These are phyloP conservation scores for Rhynchomys soricoides DNA, from an alignment of 2,113 vertebrate genomes.

Conservation along the genomic window DNA sequence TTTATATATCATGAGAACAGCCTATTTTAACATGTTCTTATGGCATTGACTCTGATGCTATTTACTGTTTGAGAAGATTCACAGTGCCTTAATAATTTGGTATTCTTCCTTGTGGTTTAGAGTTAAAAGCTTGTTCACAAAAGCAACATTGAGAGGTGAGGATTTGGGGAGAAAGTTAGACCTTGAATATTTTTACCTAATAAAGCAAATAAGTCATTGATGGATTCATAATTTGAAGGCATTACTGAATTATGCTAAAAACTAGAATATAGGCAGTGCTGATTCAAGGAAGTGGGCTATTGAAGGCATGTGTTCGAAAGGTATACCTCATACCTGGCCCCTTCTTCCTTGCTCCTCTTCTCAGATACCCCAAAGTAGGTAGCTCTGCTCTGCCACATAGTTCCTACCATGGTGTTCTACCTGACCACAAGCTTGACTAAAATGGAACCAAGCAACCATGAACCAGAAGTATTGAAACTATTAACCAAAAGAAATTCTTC, in stretches of 20 bases:
- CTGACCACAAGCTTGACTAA: background rate
- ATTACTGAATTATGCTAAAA: background rate
- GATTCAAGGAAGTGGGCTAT: background rate
- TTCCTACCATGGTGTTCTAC: background rate
- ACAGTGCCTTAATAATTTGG: background rate
- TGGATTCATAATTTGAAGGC: background rate
- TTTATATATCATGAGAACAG: background rate
- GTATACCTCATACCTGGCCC: too few relatives aligned
- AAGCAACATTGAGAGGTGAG: background rate
- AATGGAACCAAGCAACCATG: background rate
- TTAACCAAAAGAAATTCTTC: background rate
- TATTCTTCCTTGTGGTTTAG: background rate
- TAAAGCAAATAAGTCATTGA: background rate
- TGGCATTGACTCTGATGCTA: background rate
- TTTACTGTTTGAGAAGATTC: background rate
- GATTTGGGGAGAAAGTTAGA: background rate
- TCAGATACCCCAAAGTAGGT: background rate
- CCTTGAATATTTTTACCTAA: background rate
- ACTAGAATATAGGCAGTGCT: background rate
- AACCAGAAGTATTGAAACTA: background rate
- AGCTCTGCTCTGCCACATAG: background rate
- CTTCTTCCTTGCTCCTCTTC: background rate
- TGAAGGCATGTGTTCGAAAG: background rate
- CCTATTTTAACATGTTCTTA: background rate
- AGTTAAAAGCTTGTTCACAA: background rate